Evolutionary conservation across 2,113 vertebrate genomes (phyloP).

Genomic region (Callospermophilus lateralis): DNA sequence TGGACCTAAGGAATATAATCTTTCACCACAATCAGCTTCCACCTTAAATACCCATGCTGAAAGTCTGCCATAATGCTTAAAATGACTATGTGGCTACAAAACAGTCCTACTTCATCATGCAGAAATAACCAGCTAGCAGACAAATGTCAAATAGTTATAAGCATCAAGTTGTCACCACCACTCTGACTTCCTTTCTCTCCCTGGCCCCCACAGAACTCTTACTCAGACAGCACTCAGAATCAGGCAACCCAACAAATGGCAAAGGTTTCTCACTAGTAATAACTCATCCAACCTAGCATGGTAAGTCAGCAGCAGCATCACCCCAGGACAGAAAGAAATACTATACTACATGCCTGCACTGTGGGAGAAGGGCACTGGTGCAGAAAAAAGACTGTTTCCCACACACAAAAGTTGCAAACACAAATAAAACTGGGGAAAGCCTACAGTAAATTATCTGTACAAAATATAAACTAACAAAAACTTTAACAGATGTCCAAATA

Average conservation of each 20-base stretch:
- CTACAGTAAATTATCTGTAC: conserved; percentile 33
- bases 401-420: conserved; percentile 60
- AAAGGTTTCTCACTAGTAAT: neutral
- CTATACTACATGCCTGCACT: neutral
- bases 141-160: neutral
- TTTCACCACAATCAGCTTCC: neutral
- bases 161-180: neutral
- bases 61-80: conserved; percentile 24
- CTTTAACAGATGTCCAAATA: conserved; percentile 61
- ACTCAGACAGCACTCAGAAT: conserved; percentile 4
- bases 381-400: conserved; percentile 21
- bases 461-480: conserved; percentile 62
- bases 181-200: conserved; percentile 18
- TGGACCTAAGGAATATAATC: neutral
- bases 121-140: neutral
- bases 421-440: conserved; percentile 26
- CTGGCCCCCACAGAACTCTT: neutral
- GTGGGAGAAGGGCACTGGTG: neutral
- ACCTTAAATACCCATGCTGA: conserved; percentile 11
- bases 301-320: neutral
- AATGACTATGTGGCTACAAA: neutral
- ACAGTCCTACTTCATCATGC: neutral
- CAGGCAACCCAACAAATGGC: neutral
- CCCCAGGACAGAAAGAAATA: neutral
- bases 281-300: neutral